Evolutionary conservation across 2,888 invertebrate species (phyloP), one percentile per base, ranked within the genome.

Genomic region (Thalpophila matura): DNA sequence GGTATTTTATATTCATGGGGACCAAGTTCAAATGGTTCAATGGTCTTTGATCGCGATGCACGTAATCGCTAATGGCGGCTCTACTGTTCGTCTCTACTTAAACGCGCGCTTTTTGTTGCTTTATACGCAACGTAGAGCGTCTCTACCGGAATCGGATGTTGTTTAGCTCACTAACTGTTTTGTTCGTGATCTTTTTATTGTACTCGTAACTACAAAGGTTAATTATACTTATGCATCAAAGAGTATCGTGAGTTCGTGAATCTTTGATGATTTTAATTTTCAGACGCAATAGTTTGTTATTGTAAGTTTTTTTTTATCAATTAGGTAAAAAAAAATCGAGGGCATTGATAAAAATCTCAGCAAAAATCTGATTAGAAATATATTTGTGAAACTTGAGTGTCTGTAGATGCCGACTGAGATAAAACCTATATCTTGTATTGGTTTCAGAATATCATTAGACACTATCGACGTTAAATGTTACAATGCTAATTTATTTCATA

Each of bases 1-100:
- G 78, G 79, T 79, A 83, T 79, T 89, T 89, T 88, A 86, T 87
- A 89, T 90, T 88, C 88, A 89, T 83, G 73, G 81, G 82, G 68
- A 69, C 54, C 57, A 65, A 73, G 78, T 86, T 88, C 86, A 86
- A 73, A 75, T 77, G 77, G 86, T 86, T 88, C 86, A 86, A 80
- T 77, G 82, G 82, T 83, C 86, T 86, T 85, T 84, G 84, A 85
- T 86, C 84, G 80, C 79, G 59, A 63, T 60, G 59, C 71, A 70
- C 70, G 79, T 77, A 73, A 81, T 79, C 67, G 66, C 58, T 75
- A 78, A 79, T 65, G 61, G 58, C 49, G 37, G 49, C 27, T 69
- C 27, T 55, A 24, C 31, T 45, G 51, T 55, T 38, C 40, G 35
- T 20, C 38, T 42, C 33, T 55, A 51, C 47, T 43, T 45, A 57